A percentile compares a stretch with the other conserved stretches of the same genome.
Conservation (phyloP, 2,113 vertebrate species). For the Nyctereutes procyonoides region DNA sequence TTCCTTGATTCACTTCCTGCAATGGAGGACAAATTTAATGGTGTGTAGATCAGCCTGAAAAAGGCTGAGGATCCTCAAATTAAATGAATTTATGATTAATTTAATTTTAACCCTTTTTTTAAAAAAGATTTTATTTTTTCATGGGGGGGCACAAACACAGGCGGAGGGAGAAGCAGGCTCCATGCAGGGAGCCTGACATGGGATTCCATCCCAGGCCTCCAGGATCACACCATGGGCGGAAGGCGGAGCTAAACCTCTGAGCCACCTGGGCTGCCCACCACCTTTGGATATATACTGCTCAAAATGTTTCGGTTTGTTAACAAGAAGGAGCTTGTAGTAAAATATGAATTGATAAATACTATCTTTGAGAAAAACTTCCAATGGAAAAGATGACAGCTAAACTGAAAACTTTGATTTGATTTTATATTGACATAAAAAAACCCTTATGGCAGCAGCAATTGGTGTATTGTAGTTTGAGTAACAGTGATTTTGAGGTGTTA, state of each 20-base stretch:
- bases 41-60: background rate
- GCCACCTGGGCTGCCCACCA: no score
- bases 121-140: no score
- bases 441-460: background rate
- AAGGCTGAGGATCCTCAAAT: background rate
- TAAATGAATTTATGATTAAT: background rate
- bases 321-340: background rate
- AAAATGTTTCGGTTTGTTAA: background rate
- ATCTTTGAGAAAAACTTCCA: background rate
- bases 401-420: background rate
- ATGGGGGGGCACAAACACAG: no score
- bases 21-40: background rate
- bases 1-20: background rate
- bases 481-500: background rate
- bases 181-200: no score
- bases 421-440: background rate
- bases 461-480: background rate
- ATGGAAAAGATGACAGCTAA: background rate
- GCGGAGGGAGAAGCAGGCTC: no score
- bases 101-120: background rate
- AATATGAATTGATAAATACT: background rate
- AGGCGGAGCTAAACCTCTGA: no score
- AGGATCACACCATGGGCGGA: no score
- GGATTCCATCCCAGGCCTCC: no score
- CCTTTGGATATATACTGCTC: background rate